A percentile compares a stretch with the other conserved stretches of the same genome.
Evolutionary conservation across 2,797 vertebrate genomes (phyloP).

Genomic region (Rhadinocentrus ornatus): DNA sequence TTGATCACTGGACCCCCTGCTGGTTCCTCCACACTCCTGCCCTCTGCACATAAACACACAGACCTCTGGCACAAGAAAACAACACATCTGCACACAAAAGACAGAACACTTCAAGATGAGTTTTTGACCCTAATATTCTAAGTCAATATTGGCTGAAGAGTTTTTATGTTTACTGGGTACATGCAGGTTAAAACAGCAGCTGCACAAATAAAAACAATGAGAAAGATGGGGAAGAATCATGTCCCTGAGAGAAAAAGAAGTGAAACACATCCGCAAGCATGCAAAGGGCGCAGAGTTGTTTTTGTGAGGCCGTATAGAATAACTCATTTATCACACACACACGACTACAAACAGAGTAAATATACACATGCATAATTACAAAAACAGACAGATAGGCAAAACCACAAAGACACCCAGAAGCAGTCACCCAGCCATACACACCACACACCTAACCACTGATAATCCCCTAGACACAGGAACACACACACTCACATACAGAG

Average conservation of each 20-base stretch:
- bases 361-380: conserved; percentile 85
- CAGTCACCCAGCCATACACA: conserved; percentile 83
- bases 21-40: conserved; percentile 76
- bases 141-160: conserved; percentile 10
- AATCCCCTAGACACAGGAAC: conserved; percentile 81
- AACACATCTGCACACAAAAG: conserved; percentile 46
- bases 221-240: conserved; percentile 46
- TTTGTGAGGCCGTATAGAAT: conserved; percentile 64
- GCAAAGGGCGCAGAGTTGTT: conserved; percentile 57
- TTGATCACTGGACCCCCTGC: conserved; percentile 91
- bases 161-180: not conserved
- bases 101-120: conserved; percentile 1
- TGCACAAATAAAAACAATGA: conserved; percentile 44
- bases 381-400: conserved; percentile 85
- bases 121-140: conserved; percentile 24
- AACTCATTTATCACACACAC: conserved; percentile 76
- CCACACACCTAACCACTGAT: conserved; percentile 83
- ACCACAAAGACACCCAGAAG: conserved; percentile 84
- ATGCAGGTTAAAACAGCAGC: conserved; percentile 26
- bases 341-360: conserved; percentile 75
- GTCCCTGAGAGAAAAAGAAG: conserved; percentile 57
- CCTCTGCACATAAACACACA: conserved; percentile 55
- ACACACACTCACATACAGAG: conserved; percentile 72
- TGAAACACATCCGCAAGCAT: conserved; percentile 44
- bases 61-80: conserved; percentile 49